phyloP scores from a whole-genome alignment of 2,113 vertebrate genomes.

The Pica pica region DNA sequence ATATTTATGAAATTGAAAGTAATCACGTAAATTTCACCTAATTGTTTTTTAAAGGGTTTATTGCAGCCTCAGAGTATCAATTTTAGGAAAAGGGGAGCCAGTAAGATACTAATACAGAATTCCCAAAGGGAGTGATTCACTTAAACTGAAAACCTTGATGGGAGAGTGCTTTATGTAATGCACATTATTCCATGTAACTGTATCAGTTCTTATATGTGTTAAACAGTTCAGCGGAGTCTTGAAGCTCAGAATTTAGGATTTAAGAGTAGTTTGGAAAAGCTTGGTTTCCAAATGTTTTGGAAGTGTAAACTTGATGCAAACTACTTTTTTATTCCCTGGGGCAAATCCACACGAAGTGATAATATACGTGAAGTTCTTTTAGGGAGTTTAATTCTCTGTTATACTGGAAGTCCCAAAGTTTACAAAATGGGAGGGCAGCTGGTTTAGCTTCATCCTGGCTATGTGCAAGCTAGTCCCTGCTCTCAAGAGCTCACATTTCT shows the following conservation, averaged over 20 bases:
- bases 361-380: background rate
- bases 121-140: background rate
- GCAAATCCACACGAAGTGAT: background rate
- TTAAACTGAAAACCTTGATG: background rate
- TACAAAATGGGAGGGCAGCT: background rate
- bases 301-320: background rate
- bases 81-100: background rate
- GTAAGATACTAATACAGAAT: background rate
- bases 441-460: background rate
- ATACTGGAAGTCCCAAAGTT: background rate
- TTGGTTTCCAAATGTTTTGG: background rate
- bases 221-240: background rate
- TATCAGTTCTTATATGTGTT: background rate
- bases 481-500: background rate
- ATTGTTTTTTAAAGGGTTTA: background rate
- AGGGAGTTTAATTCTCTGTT: background rate
- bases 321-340: background rate
- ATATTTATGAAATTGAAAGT: background rate
- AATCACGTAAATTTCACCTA: background rate
- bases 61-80: background rate
- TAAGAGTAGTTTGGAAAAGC: background rate
- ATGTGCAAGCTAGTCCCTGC: background rate
- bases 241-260: background rate
- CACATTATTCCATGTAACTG: background rate
- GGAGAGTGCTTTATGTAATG: background rate